Evolutionary conservation across 1,140 invertebrate genomes (phyloP).

Genomic region (Pseudobourletiella spinata): DNA sequence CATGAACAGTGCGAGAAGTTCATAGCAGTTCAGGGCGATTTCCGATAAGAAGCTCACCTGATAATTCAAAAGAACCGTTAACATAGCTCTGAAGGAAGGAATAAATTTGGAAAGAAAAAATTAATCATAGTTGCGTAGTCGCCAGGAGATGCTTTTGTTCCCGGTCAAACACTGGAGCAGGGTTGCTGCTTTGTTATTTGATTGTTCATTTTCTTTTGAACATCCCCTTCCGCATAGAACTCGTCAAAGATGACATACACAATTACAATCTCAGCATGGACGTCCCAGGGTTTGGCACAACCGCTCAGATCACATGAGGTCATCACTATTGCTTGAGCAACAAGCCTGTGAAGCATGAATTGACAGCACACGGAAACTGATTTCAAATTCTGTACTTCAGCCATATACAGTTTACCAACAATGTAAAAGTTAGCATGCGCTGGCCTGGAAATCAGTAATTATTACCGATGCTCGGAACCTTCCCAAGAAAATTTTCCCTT

Average conservation of each 20-base stretch:
- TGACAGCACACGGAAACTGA: too few relatives aligned
- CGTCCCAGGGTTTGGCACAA: slow-evolving; percentile 68
- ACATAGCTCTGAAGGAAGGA: too few relatives aligned
- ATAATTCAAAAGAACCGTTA: too few relatives aligned
- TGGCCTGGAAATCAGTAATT: too few relatives aligned
- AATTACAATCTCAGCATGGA: slow-evolving; percentile 65
- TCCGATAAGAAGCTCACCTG: slow-evolving; percentile 66
- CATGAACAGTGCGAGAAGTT: slow-evolving; percentile 54
- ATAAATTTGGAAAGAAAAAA: too few relatives aligned
- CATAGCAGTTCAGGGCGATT: slow-evolving; percentile 73
- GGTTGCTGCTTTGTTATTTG: slow-evolving; percentile 55
- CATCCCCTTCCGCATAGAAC: slow-evolving; percentile 71
- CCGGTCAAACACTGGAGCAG: slow-evolving; percentile 76
- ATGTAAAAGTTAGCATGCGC: too few relatives aligned
- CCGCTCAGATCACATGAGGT: slow-evolving; percentile 70
- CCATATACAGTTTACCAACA: too few relatives aligned
- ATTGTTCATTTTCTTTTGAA: too few relatives aligned
- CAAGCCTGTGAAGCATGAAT: slow-evolving; percentile 42
- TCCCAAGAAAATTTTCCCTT: slow-evolving; percentile 52
- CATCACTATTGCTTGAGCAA: slow-evolving; percentile 65
- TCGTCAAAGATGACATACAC: slow-evolving; percentile 75
- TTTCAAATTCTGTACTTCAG: too few relatives aligned
- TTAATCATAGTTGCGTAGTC: too few relatives aligned
- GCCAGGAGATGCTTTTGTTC: slow-evolving; percentile 33
- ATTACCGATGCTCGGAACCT: slow-evolving; percentile 51